Base-by-base conservation (phyloP, 2,113 vertebrate genomes). In the Girardinichthys multiradiatus region DNA sequence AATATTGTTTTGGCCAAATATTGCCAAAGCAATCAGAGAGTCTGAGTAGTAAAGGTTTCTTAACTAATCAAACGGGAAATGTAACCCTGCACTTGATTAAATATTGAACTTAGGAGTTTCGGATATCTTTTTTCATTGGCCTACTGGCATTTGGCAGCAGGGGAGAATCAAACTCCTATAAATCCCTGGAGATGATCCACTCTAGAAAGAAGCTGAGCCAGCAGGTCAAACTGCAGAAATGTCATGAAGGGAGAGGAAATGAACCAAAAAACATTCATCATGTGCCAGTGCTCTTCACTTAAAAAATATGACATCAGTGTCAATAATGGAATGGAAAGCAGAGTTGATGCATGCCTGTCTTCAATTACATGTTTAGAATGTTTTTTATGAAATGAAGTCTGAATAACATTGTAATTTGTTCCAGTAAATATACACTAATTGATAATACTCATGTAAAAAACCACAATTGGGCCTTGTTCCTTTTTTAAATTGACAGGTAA, bases 31-130 rank as follows among this genome's bases (percentile, higher is more conserved):
- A 84, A 87, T 91, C 82, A 80, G 68, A 93, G 81, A 82, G 84
- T 87, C 68, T 69, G 68, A 85, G 87, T 85, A 83, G 87, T 79
- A 68, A 73, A 89, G 78, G 68, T 83, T 79, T 87, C 84, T 82
- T 39, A 86, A 84, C 82, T 91, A 86, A 91, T 93, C 87, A 92
- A 90, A 90, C 82, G 83, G 89, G 86, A 88, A 86, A 83, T 85
- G 82, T 88, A 89, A 89, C 90, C 82, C 82, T 83, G 89, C 72
- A 58, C 87, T 84, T 93, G 90, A 92, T 93, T 93, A 94, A 94
- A 93, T 93, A 94, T 93, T 94, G 92, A 92, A 89, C 81, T 90
- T 77, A 84, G 82, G 81, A 88, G 69, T 87, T 92, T 87, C 79
- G 86, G 64, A 80, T 84, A 89, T 91, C 82, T 86, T 90, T 92